Percentiles rank a stretch among this genome's conserved stretches.
These are phyloP conservation scores for Malurus cyaneus DNA, from an alignment of 2,113 vertebrate species.

Conservation along the genomic window DNA sequence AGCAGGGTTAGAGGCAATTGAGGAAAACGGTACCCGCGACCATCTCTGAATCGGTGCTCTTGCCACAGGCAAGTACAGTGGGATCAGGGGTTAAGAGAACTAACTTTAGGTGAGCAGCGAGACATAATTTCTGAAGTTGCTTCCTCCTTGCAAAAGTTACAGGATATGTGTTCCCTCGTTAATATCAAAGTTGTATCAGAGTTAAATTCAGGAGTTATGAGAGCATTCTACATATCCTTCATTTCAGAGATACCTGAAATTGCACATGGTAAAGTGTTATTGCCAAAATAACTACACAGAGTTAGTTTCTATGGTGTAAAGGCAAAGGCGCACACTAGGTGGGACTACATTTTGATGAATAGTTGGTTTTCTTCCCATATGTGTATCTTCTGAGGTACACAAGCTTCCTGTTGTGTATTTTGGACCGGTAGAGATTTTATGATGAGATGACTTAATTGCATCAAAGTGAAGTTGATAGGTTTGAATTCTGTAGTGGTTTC, in stretches of 20 bases:
- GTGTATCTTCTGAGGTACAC: neutral
- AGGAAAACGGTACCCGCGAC: fast-evolving
- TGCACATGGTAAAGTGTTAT: neutral
- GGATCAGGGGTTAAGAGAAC: neutral
- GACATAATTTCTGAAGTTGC: neutral
- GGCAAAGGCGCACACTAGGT: neutral
- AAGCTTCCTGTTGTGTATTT: neutral
- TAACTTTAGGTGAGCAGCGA: neutral
- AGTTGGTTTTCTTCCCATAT: neutral
- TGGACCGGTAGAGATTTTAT: neutral
- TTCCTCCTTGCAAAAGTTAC: neutral
- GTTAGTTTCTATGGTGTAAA: neutral
- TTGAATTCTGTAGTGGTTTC: neutral
- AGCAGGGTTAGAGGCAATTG: neutral
- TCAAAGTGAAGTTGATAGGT: neutral
- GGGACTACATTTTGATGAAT: neutral
- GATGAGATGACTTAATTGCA: neutral
- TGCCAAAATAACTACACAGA: neutral
- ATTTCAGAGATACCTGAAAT: neutral
- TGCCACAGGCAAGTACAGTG: neutral
- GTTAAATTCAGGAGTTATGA: neutral
- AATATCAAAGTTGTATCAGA: neutral
- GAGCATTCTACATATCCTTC: neutral
- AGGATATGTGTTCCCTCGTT: neutral
- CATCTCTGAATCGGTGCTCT: neutral